These are phyloP conservation scores for Drosophila prosaltans DNA, from an alignment of 1,140 invertebrate species.

Conservation along the genomic window DNA sequence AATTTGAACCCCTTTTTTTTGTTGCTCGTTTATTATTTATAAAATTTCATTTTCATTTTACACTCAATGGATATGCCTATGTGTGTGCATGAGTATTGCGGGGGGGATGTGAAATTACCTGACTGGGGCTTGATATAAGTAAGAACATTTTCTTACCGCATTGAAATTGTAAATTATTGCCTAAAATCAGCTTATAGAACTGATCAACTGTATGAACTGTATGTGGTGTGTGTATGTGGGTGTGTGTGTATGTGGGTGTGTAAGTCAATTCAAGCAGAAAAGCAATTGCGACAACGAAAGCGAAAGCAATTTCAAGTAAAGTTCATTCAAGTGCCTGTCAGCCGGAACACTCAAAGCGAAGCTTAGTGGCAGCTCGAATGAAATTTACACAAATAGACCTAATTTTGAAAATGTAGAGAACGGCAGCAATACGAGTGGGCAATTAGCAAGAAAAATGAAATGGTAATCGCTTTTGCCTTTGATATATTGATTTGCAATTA, in stretches of 20 bases:
- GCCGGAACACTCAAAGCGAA: conserved; percentile 12
- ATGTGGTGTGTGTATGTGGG: neutral
- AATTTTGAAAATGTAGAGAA: conserved; percentile 24
- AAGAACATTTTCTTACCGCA: conserved; percentile 38
- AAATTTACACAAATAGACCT: conserved; percentile 48
- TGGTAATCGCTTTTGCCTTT: conserved; percentile 17
- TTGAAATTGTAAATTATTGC: conserved; percentile 58
- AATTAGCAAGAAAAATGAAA: conserved; percentile 55
- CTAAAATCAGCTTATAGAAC: conserved; percentile 21
- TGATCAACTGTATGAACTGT: neutral
- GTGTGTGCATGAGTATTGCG: neutral
- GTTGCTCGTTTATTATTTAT: conserved; percentile 55
- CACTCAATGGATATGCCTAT: conserved; percentile 18
- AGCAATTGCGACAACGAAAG: conserved; percentile 4
- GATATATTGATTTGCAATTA: conserved; percentile 74
- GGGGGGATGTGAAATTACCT: neutral
- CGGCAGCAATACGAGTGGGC: conserved; percentile 36
- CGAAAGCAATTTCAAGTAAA: conserved; percentile 19
- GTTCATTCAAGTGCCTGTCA: conserved; percentile 17
- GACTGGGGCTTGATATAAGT: conserved; percentile 17
- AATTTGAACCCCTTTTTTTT: neutral
- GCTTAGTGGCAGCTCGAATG: conserved; percentile 21
- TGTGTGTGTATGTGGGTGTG: neutral
- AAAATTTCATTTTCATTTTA: conserved; percentile 42
- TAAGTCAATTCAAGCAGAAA: neutral